Evolutionary conservation across 2,797 vertebrate genomes (phyloP), one percentile per base, ranked within the genome.

Genomic region (Champsocephalus gunnari): DNA sequence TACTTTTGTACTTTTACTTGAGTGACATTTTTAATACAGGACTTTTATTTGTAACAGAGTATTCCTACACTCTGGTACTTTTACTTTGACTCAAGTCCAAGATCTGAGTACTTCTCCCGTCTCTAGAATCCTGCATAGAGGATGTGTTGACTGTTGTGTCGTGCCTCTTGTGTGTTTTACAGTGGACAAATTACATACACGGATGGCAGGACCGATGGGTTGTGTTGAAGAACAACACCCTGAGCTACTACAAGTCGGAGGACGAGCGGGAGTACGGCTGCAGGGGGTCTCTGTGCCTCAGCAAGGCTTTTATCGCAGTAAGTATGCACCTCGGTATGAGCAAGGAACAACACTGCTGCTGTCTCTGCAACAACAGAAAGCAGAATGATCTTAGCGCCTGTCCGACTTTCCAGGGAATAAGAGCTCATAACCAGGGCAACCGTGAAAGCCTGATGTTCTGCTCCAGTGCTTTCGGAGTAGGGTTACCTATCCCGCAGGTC

Each of bases 101-200:
- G 34, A 38, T 38, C 34, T 38, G 34, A 38, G 34, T 38, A 38
- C 34, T 28, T 28, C 28, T 28, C 28, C 28, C 28, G 4, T 28
- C 28, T 28, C 28, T 44, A 41, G 0, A 49, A 16, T 21, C 12
- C 5, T 41, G n/a, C 49, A 21, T 2, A 59, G 7, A 38, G n/a
- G 44, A 9, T 58, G 3, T 64, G 10, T 56, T 66, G 13, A 17
- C 58, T 66, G 34, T 38, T 66, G 58, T 64, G 7, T 32, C 79
- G 12, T 55, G 1, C 13, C 14, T 64, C 6, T 51, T 56, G 19
- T 85, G 60, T 87, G 71, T 76, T 76, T 86, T 86, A 43, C 85
- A 99, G 98, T 99, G 98, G 98, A 99, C 98, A 82, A 99, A 99
- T 87, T 99, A 99, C 89, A 99, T 99, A 85, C 98, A 99, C 87